Percentiles rank a stretch among this genome's conserved stretches.
Evolutionary conservation across 1,140 invertebrate species (phyloP).

Genomic region (Steinernema khuongi): DNA sequence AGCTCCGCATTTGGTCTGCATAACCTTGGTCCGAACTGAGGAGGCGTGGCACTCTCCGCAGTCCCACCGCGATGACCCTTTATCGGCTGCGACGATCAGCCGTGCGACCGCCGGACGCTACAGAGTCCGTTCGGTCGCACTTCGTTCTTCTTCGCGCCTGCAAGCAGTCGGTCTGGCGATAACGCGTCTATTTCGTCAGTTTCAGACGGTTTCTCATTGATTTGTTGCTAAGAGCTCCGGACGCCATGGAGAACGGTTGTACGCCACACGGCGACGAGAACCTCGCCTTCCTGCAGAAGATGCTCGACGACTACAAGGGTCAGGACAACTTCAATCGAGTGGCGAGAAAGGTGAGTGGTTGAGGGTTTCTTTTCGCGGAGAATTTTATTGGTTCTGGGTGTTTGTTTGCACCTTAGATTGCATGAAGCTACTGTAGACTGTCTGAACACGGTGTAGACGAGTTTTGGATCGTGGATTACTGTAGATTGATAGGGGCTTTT

Average conservation of each 20-base stretch:
- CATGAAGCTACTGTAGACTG: too few species aligned
- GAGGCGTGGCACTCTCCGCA: not conserved
- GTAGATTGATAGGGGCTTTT: too few species aligned
- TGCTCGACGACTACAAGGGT: not conserved
- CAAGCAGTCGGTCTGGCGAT: not conserved
- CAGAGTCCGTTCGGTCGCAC: not conserved
- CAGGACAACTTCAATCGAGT: conserved; percentile 34
- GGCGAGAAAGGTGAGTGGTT: conserved; percentile 25
- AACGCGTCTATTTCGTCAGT: conserved; percentile 4
- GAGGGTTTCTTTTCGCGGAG: not conserved
- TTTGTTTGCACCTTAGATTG: too few species aligned
- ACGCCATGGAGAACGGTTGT: conserved; percentile 11
- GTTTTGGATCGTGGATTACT: too few species aligned
- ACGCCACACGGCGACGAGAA: not conserved
- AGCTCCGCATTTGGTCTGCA: too few species aligned
- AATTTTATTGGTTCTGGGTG: too few species aligned
- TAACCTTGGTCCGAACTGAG: not conserved
- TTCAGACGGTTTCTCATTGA: not conserved
- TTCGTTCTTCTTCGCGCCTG: not conserved
- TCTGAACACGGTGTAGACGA: too few species aligned
- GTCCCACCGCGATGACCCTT: not conserved
- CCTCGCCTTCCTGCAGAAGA: not conserved
- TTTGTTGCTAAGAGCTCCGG: not conserved
- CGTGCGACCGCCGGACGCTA: not conserved
- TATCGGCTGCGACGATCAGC: not conserved